Conservation (phyloP, 1,140 invertebrate species). For the Bombus haemorrhoidalis region DNA sequence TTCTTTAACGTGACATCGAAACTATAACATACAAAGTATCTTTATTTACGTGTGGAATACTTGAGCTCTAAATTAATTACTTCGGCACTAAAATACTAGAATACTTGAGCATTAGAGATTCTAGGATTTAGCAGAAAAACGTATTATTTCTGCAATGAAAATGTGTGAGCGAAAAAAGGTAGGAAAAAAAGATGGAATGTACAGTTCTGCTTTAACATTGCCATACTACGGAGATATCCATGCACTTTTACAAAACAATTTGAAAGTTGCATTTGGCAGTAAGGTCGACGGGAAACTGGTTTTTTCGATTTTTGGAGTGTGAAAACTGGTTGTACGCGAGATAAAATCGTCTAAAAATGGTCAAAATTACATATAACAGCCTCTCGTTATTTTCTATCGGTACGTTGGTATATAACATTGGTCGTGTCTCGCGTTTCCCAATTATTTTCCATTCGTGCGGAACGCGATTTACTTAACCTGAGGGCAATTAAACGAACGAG, state of each 20-base stretch:
- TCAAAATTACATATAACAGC: not conserved
- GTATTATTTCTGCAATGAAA: not conserved
- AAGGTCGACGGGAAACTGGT: not conserved
- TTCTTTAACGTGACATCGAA: too few relatives aligned
- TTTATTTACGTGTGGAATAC: too few relatives aligned
- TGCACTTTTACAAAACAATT: not conserved
- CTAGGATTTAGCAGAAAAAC: not conserved
- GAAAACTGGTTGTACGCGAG: not conserved
- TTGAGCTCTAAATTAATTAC: too few relatives aligned
- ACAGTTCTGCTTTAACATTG: not conserved
- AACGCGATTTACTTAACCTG: not conserved
- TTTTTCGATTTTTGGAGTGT: not conserved
- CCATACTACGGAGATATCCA: not conserved
- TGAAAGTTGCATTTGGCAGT: conserved; percentile 10
- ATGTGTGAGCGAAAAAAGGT: not conserved
- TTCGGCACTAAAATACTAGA: too few relatives aligned
- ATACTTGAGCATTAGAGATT: not conserved
- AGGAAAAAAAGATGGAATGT: not conserved
- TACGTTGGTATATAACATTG: too few relatives aligned
- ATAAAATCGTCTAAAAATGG: not conserved
- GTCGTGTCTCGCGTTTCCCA: not conserved
- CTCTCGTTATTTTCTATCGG: not conserved
- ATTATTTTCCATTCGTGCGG: not conserved
- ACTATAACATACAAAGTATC: too few relatives aligned
- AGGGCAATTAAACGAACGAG: conserved; percentile 4